These are phyloP conservation scores for Onychorhynchus coronatus DNA, from an alignment of 2,113 vertebrate species.

Conservation along the genomic window DNA sequence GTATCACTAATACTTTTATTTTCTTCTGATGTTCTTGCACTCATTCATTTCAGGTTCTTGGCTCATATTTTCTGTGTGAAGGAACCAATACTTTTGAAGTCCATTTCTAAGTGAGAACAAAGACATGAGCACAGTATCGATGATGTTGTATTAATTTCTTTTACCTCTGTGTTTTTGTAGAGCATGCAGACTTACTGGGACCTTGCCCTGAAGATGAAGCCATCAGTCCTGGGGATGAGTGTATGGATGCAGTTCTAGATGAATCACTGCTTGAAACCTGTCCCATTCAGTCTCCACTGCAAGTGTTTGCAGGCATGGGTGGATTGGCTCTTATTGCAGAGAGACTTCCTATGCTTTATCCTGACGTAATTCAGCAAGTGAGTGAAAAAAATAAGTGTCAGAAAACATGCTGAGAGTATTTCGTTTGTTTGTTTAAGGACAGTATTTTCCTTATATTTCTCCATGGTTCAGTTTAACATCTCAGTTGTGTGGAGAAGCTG, in stretches of 20 bases:
- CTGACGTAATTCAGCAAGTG: constrained; percentile 97
- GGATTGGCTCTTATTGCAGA: constrained; percentile 96
- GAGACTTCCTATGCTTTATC: constrained; percentile 97
- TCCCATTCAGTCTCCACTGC: constrained; percentile 94
- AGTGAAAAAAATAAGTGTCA: constrained; percentile 23
- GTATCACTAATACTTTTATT: background rate
- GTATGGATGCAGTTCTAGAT: constrained; percentile 87
- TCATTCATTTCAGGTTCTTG: background rate
- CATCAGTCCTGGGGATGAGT: constrained; percentile 87
- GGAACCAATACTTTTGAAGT: background rate
- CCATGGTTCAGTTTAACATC: background rate
- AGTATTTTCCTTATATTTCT: background rate
- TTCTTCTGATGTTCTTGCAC: background rate
- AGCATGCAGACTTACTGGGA: constrained; percentile 89
- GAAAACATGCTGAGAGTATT: background rate
- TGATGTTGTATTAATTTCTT: background rate
- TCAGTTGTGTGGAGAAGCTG: background rate
- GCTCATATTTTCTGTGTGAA: background rate
- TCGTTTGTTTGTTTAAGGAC: background rate
- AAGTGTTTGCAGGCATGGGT: constrained; percentile 98
- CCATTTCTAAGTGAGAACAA: background rate
- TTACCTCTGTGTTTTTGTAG: constrained; percentile 61
- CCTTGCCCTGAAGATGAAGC: constrained; percentile 91
- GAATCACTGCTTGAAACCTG: constrained; percentile 93
- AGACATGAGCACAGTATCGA: background rate